phyloP scores from a whole-genome alignment of 2,113 vertebrate species.

The Calcarius ornatus region DNA sequence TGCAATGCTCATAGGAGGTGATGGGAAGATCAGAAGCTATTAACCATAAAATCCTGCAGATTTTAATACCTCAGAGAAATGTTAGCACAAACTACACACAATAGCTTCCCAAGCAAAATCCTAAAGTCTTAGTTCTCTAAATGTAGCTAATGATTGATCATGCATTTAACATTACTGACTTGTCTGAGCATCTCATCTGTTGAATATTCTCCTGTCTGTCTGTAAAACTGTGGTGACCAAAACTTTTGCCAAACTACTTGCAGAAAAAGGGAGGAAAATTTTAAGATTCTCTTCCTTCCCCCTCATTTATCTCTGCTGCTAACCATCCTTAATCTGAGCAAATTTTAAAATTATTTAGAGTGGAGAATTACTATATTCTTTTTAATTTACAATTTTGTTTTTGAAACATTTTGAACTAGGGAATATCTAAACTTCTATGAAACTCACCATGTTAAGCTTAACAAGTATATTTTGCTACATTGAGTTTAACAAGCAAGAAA shows the following conservation, averaged over 20 bases:
- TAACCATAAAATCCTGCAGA: background rate
- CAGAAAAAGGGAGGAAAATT: background rate
- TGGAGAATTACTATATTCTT: background rate
- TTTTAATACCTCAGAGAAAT: background rate
- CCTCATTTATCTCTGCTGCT: background rate
- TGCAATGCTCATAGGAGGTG: background rate
- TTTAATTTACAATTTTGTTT: background rate
- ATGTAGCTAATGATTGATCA: background rate
- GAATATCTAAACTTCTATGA: background rate
- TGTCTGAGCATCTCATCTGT: background rate
- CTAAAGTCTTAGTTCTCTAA: background rate
- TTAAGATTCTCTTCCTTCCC: background rate
- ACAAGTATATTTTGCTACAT: background rate
- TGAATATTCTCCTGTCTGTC: background rate
- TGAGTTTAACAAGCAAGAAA: background rate
- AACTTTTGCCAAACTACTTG: background rate
- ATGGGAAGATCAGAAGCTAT: slow-evolving; percentile 31
- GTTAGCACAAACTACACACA: background rate
- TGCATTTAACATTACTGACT: background rate
- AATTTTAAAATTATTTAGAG: background rate
- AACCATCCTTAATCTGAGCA: background rate
- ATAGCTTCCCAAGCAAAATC: background rate
- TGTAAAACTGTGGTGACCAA: background rate
- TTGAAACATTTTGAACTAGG: background rate
- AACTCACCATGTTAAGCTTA: background rate